Conservation (phyloP, 2,888 invertebrate genomes). For the Drosophila pegasa region DNA sequence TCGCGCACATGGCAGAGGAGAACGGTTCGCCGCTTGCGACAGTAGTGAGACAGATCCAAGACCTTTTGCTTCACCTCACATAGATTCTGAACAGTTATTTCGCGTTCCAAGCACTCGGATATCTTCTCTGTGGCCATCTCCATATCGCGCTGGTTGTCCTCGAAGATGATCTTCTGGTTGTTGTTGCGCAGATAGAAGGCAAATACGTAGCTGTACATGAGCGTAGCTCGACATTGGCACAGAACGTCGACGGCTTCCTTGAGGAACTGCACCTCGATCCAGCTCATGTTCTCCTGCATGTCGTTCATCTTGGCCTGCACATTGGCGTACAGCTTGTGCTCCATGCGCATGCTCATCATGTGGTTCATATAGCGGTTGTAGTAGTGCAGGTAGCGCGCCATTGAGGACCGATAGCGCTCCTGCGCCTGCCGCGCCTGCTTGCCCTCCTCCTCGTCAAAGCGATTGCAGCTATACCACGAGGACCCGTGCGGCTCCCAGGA, state of each 20-base stretch:
- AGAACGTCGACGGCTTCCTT: conserved; percentile 98
- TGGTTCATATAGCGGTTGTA: conserved; percentile 99
- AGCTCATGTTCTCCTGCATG: conserved; percentile 99
- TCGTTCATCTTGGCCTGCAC: conserved; percentile 99
- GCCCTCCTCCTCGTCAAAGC: conserved; percentile 98
- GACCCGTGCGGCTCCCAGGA: conserved; percentile 99
- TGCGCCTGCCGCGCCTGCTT: conserved; percentile 98
- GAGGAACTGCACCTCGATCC: conserved; percentile 99
- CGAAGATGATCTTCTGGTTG: conserved; percentile 99
- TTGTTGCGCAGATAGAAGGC: conserved; percentile 98
- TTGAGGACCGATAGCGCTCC: conserved; percentile 95
- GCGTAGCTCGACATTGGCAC: conserved; percentile 97
- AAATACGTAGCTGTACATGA: conserved; percentile 99
- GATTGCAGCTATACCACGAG: conserved; percentile 99
- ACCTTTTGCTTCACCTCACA: conserved; percentile 99
- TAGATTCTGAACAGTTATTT: conserved; percentile 98
- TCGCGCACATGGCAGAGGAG: conserved; percentile 98
- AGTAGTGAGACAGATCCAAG: conserved; percentile 96
- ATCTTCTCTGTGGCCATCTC: conserved; percentile 98
- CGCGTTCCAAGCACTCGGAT: conserved; percentile 98
- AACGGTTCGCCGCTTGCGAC: conserved; percentile 97
- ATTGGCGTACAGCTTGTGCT: conserved; percentile 97
- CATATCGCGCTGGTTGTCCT: conserved; percentile 98
- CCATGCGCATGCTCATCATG: conserved; percentile 98
- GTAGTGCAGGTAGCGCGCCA: conserved; percentile 98